Conservation (phyloP, 2,888 invertebrate genomes). For the Sussaba pulchella region DNA sequence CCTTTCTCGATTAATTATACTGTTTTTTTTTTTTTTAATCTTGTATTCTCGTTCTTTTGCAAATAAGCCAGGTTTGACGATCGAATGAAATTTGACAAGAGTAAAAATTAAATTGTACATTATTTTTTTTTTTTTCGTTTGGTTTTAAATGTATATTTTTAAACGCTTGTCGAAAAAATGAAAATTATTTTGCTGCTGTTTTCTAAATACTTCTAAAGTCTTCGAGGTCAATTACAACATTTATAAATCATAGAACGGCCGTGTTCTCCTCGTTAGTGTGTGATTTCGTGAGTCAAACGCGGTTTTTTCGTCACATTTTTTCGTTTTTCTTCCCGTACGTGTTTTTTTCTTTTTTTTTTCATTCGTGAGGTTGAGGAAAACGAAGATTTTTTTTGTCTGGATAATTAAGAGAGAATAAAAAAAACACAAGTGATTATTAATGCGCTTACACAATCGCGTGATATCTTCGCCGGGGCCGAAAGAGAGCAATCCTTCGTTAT, state of each 20-base stretch:
- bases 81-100: slow-evolving; percentile 74
- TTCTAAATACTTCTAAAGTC: slow-evolving; percentile 56
- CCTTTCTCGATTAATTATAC: slow-evolving; percentile 12
- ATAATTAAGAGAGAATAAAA: slow-evolving; percentile 59
- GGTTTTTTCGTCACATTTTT: slow-evolving; percentile 39
- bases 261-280: slow-evolving; percentile 58
- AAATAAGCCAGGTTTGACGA: slow-evolving; percentile 70
- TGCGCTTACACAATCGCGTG: slow-evolving; percentile 30
- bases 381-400: slow-evolving; percentile 58
- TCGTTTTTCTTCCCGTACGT: slow-evolving; percentile 62
- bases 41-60: slow-evolving; percentile 62
- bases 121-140: slow-evolving; percentile 70
- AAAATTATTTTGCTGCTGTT: slow-evolving; percentile 57
- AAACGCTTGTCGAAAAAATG: slow-evolving; percentile 70
- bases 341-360: slow-evolving; percentile 60
- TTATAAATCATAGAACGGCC: slow-evolving; percentile 67
- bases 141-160: slow-evolving; percentile 76
- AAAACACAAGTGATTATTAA: slow-evolving; percentile 57
- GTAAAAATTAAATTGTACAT: slow-evolving; percentile 78
- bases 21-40: slow-evolving; percentile 45
- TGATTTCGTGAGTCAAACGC: slow-evolving; percentile 62
- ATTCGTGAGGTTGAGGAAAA: slow-evolving; percentile 61
- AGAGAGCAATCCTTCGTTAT: slow-evolving; percentile 30
- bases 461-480: slow-evolving; percentile 24
- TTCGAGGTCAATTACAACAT: slow-evolving; percentile 65